These are phyloP conservation scores for Scortum barcoo DNA, from an alignment of 2,113 vertebrate species.

Conservation along the genomic window DNA sequence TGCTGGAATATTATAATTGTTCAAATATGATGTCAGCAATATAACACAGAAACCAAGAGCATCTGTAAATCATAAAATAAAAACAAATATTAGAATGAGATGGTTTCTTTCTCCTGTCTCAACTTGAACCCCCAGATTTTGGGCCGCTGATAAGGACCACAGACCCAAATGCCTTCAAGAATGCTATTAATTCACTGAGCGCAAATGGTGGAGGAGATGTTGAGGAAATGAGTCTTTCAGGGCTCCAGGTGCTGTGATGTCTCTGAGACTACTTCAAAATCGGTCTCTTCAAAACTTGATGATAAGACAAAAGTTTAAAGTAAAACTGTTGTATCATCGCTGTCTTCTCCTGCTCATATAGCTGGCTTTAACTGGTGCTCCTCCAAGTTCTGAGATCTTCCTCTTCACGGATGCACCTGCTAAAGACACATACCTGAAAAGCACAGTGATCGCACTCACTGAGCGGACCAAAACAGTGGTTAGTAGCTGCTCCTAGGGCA, in stretches of 20 bases:
- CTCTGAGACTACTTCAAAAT: not conserved
- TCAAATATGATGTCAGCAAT: not conserved
- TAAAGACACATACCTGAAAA: constrained; percentile 66
- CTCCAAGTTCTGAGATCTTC: constrained; percentile 76
- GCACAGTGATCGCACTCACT: constrained; percentile 69
- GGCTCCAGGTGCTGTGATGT: constrained; percentile 62
- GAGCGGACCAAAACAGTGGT: constrained; percentile 71
- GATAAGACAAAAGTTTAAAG: not conserved
- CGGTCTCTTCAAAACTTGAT: not conserved
- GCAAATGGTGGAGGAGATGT: constrained; percentile 66
- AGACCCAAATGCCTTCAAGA: constrained; percentile 50
- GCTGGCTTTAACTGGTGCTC: constrained; percentile 71
- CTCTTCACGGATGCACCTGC: constrained; percentile 77
- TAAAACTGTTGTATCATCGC: not conserved
- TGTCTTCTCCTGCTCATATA: constrained; percentile 5
- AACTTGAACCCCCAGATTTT: constrained; percentile 42
- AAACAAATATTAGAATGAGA: too few relatives aligned
- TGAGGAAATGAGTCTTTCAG: constrained; percentile 66
- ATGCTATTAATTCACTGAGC: constrained; percentile 10
- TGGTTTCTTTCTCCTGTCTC: not conserved
- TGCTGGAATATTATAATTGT: not conserved
- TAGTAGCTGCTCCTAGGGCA: not conserved
- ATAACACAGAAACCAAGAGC: not conserved
- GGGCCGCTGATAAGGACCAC: constrained; percentile 65
- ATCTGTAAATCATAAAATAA: not conserved